Base-by-base conservation (phyloP, 2,888 invertebrate genomes). In the Lepidocyrtoides sp. region DNA sequence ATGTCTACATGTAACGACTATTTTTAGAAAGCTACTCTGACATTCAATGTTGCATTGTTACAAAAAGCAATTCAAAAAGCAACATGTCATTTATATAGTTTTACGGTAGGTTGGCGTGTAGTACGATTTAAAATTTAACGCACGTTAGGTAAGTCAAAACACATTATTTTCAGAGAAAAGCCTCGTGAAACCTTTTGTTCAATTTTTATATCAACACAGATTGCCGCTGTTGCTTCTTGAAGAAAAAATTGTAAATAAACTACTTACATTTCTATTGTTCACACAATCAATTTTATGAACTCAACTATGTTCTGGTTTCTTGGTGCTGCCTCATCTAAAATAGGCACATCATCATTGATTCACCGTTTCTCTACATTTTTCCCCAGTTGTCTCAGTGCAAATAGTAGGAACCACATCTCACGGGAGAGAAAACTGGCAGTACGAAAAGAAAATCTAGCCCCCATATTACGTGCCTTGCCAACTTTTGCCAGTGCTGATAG, bases 161-260 rank as follows among this genome's bases (percentile, higher is more conserved):
- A 10, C 51, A n/a, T 44, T 72, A 10, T 36, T 17, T 41, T 41
- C 20, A 41, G 0, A 32, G 12, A 66, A 41, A 41, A 5, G 17
- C n/a, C 69, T 69, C 26, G 44, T 72, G 41, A 72, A 41, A 44
- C n/a, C 23, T 23, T 72, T 72, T 72, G 72, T 44, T 72, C 72
- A 41, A 10, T 41, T 72, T 23, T 72, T 41, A 20, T 10, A 44
- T 44, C 72, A 41, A 44, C 41, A 44, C 17, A 44, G 41, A 72
- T 72, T 69, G 36, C 32, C 36, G 36, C 17, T 69, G 66, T 69
- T 36, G 66, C 36, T 69, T 69, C 23, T 72, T 72, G 1, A 20
- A 69, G 7, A 17, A 44, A 72, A 72, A 72, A 44, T 20, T 72
- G 66, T 72, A 44, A 44, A 72, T 66, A 66, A 66, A 66, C 26